A percentile compares a stretch with the other conserved stretches of the same genome.
Evolutionary conservation across 2,113 vertebrate species (phyloP).

Genomic region (Fukomys damarensis): DNA sequence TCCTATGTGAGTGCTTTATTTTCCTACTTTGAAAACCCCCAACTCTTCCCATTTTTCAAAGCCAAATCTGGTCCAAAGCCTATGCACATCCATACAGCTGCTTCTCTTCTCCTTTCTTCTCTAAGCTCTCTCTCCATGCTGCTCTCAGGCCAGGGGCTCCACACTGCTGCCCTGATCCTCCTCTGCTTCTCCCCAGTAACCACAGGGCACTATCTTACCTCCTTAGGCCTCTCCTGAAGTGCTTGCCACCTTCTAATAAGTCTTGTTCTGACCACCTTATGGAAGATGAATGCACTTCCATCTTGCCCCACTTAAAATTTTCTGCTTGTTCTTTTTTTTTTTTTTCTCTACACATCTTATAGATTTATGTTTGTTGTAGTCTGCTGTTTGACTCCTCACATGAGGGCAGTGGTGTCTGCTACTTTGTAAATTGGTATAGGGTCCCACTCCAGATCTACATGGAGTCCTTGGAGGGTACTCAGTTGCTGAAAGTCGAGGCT

Average conservation of each 20-base stretch:
- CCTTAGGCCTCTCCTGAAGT: not conserved
- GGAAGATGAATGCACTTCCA: rapidly evolving
- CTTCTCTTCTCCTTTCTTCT: not conserved
- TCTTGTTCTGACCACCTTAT: rapidly evolving
- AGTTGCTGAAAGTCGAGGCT: not conserved
- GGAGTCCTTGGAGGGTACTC: not conserved
- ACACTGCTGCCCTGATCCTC: not conserved
- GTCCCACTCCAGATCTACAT: not conserved
- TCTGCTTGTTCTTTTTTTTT: not conserved
- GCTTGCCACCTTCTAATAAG: not conserved
- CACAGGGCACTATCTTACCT: not conserved
- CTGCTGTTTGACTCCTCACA: no score
- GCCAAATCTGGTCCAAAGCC: not conserved
- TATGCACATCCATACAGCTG: not conserved
- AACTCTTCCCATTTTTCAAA: not conserved
- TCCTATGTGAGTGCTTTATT: not conserved
- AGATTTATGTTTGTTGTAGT: no score
- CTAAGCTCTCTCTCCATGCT: not conserved
- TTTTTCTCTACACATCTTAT: not conserved
- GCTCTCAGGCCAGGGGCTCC: not conserved
- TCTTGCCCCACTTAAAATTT: rapidly evolving
- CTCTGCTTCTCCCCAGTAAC: no score
- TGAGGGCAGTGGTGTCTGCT: rapidly evolving
- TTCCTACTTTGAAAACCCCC: not conserved
- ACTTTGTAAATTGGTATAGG: rapidly evolving